Evolutionary conservation across 2,113 vertebrate genomes (phyloP).

Genomic region (Neolamprologus devosi): DNA sequence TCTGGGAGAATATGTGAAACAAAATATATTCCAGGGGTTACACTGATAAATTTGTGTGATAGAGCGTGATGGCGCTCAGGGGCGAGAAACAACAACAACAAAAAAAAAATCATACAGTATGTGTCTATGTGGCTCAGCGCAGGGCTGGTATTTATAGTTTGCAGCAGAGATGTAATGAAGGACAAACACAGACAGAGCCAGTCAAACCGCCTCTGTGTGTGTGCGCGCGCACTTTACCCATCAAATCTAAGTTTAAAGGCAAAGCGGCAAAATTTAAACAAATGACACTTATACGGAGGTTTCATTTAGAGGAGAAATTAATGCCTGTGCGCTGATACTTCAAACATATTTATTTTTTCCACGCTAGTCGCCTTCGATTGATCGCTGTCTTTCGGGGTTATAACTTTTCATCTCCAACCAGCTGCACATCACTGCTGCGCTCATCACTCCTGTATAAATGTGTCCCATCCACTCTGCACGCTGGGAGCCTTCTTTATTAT

Average conservation of each 20-base stretch:
- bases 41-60: background rate
- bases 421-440: slow-evolving; percentile 18
- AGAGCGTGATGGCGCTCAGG: background rate
- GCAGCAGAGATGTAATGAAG: slow-evolving; percentile 2
- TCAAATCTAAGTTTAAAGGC: background rate
- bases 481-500: background rate
- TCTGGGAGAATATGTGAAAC: background rate
- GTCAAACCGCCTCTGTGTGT: background rate
- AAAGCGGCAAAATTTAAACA: background rate
- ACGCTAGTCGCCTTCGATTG: background rate
- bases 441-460: slow-evolving; percentile 3
- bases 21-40: background rate
- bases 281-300: background rate
- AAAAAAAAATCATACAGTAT: background rate
- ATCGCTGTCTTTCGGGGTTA: background rate
- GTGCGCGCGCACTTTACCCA: background rate
- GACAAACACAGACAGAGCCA: slow-evolving; percentile 1
- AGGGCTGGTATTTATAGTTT: slow-evolving; percentile 5
- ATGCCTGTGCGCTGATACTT: background rate
- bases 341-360: background rate
- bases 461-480: background rate
- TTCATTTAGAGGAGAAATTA: background rate
- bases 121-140: background rate
- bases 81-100: background rate
- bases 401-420: background rate